Percentiles rank a stretch among this genome's conserved stretches.
These are phyloP conservation scores for Netelia melanura DNA, from an alignment of 2,888 invertebrate species.

Conservation along the genomic window DNA sequence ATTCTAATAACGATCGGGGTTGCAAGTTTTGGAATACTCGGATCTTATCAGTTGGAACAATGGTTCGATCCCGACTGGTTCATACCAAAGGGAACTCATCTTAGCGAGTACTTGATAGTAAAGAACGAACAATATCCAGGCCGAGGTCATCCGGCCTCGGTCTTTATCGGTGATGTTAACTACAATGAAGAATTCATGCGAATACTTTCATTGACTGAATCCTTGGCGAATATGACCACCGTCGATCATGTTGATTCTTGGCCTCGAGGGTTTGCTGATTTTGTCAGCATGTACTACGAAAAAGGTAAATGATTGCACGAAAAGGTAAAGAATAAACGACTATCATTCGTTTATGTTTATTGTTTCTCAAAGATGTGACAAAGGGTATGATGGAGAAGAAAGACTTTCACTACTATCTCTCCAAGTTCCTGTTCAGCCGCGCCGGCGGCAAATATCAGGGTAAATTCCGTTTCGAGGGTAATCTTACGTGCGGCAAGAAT, in stretches of 20 bases:
- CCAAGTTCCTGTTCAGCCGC: slow-evolving; percentile 90
- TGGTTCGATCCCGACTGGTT: slow-evolving; percentile 94
- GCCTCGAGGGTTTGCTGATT: slow-evolving; percentile 89
- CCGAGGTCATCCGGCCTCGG: slow-evolving; percentile 88
- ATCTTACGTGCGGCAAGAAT: slow-evolving; percentile 88
- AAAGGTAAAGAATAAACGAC: neutral
- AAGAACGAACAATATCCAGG: slow-evolving; percentile 88
- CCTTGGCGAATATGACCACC: slow-evolving; percentile 86
- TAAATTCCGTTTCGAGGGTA: slow-evolving; percentile 88
- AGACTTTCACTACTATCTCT: slow-evolving; percentile 88
- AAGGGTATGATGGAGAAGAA: slow-evolving; percentile 84
- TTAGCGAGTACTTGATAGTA: slow-evolving; percentile 87
- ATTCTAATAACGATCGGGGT: slow-evolving; percentile 87
- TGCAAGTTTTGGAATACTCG: slow-evolving; percentile 88
- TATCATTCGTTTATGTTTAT: slow-evolving; percentile 30
- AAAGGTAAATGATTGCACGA: slow-evolving; percentile 83
- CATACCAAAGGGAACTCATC: slow-evolving; percentile 90
- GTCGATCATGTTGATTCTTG: slow-evolving; percentile 87
- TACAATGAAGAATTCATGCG: slow-evolving; percentile 88
- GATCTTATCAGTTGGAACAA: slow-evolving; percentile 89
- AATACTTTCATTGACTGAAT: slow-evolving; percentile 86
- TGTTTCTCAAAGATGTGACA: slow-evolving; percentile 84
- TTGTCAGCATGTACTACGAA: slow-evolving; percentile 87
- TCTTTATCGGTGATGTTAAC: slow-evolving; percentile 89
- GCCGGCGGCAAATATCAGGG: slow-evolving; percentile 89